phyloP scores from a whole-genome alignment of 2,888 invertebrate species.

The Drosophila glabriapex region DNA sequence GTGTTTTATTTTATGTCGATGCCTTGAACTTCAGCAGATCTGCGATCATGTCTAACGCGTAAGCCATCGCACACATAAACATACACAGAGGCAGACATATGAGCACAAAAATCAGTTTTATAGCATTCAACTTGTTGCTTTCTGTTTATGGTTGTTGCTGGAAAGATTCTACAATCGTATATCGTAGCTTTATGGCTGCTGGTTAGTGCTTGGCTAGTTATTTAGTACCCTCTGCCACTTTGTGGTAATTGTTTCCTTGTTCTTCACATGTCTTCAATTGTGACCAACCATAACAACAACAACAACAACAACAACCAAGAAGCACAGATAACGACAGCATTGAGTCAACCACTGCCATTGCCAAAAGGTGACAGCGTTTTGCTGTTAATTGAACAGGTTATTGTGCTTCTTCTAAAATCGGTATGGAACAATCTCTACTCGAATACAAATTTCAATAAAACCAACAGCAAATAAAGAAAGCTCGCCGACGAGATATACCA shows the following conservation, averaged over 20 bases:
- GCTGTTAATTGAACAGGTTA: slow-evolving; percentile 58
- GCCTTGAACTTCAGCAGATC: slow-evolving; percentile 49
- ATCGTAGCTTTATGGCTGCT: slow-evolving; percentile 23
- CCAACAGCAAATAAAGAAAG: background rate
- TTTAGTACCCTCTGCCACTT: slow-evolving; percentile 6
- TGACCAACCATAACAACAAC: slow-evolving; percentile 7
- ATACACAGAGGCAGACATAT: slow-evolving; percentile 19
- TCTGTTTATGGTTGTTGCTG: slow-evolving; percentile 23
- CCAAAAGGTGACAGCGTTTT: slow-evolving; percentile 44
- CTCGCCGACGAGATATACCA: background rate
- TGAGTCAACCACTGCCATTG: slow-evolving; percentile 20
- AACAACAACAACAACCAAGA: slow-evolving; percentile 3
- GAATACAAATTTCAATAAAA: background rate
- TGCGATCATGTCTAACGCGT: slow-evolving; percentile 1
- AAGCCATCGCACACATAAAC: slow-evolving; percentile 1
- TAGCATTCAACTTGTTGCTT: slow-evolving; percentile 60
- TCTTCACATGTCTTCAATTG: slow-evolving; percentile 40
- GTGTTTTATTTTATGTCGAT: slow-evolving; percentile 31
- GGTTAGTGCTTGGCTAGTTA: slow-evolving; percentile 4
- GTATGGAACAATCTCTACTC: slow-evolving; percentile 1
- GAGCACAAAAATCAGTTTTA: slow-evolving; percentile 66
- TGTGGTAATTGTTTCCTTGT: slow-evolving; percentile 37
- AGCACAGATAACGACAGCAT: background rate
- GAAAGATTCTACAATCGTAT: slow-evolving; percentile 35
- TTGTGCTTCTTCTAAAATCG: slow-evolving; percentile 5